Evolutionary conservation across 2,797 vertebrate species (phyloP), one percentile per base, ranked within the genome.

Genomic region (Aplochiton taeniatus): DNA sequence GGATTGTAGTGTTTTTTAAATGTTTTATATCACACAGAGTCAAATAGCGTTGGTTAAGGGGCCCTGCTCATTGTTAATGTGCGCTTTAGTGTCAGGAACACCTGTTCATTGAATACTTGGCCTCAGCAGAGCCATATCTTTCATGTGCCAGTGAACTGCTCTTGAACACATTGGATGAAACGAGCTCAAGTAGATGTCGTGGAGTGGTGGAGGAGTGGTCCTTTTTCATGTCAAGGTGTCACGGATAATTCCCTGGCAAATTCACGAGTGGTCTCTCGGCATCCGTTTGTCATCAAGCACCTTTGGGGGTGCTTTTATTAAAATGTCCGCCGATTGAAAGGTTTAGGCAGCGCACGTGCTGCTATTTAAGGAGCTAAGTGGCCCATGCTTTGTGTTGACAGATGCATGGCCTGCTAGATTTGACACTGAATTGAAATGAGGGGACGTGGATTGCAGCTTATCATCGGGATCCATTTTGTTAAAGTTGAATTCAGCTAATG

Each of bases 161-260:
- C 70, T 77, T 65, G 63, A 84, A 63, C 56, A 1, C 66, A 76
- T 76, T 58, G 66, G 85, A 79, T 78, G 60, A 83, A 83, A 78
- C 75, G 72, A 73, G 67, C 72, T 82, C 64, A 76, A 66, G 67
- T 77, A 73, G 78, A 82, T 74, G 71, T 57, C 56, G 43, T 85
- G 63, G 74, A 88, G 81, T 80, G 79, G 75, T 31, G 68, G 66
- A 74, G 49, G 51, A 69, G 69, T 63, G 79, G 69, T 63, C 58
- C 58, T 65, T 62, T 72, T 73, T 70, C 72, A 75, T 78, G 77
- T 59, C 53, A 46, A 55, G 0, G 65, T 70, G 70, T 80, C 79
- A 58, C 19, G 5, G 76, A 71, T 83, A 60, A 83, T 78, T 76
- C 65, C 64, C 72, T 61, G 70, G 43, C 70, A 70, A 71, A 65